Evolutionary conservation across 2,888 invertebrate genomes (phyloP), one percentile per base, ranked within the genome.

Genomic region (Troides oblongomaculatus): DNA sequence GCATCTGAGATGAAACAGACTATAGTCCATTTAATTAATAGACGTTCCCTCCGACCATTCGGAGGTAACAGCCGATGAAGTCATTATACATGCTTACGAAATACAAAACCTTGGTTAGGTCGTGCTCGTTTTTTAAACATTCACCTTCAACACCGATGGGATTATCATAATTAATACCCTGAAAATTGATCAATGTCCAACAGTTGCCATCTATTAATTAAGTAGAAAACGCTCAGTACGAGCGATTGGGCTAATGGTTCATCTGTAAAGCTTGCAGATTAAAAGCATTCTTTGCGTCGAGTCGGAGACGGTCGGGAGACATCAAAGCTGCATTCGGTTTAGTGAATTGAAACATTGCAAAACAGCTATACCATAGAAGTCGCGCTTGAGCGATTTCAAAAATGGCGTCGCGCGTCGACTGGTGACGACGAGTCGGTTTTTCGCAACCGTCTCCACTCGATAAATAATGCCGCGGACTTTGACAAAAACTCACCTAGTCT

Each of bases 401-500:
- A 90, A 91, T 91, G 92, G 92, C 86, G 86, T 84, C 86, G 84
- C 80, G 80, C 76, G 76, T 79, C 81, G 83, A 78, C 82, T 84
- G 84, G 87, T 90, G 90, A 89, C 85, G 80, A 84, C 85, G 84
- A 87, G 88, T 90, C 79, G 89, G 88, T 92, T 92, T 92, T 92
- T 92, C 92, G 92, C 92, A 85, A 88, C 89, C 84, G 92, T 92
- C 92, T 92, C 92, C 90, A 85, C 90, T 87, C 88, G 90, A 92
- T 92, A 92, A 92, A 92, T 92, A 92, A 92, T 91, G 90, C 86
- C 88, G 89, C 85, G 85, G 87, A 85, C 90, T 91, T 90, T 92
- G 92, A 90, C 89, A 92, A 92, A 92, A 92, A 92, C 92, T 92
- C 76, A 92, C 92, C 92, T 92, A 92, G 90, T 89, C 91, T 82